Evolutionary conservation across 2,113 vertebrate genomes (phyloP), one percentile per base, ranked within the genome.

Genomic region (Channa argus): DNA sequence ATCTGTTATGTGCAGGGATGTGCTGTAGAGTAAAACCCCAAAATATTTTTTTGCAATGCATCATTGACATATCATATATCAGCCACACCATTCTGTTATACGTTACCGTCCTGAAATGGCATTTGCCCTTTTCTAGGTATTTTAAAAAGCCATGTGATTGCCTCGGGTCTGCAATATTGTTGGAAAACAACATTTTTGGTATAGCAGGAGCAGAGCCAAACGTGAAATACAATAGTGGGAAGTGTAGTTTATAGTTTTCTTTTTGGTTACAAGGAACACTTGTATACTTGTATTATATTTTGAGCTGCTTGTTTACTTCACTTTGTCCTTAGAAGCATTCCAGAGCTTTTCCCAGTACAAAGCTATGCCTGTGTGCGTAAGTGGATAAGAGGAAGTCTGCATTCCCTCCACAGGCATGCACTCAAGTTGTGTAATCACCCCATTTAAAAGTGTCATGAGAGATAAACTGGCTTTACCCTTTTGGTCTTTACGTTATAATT

Each of bases 371-470:
- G 92, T 94, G 88, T 90, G 89, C 75, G 63, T 91, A 92, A 92
- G 88, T 91, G 93, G 92, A 92, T 94, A 91, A 92, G 90, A 94
- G 92, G 91, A 92, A 93, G 90, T 90, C 88, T 91, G 84, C 90
- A 92, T 94, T 94, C 93, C 85, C 84, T 90, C 82, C 73, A 77
- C 83, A 89, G 85, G 78, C 85, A 90, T 87, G 90, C 90, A 84
- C 87, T 82, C 74, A 6, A 76, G 84, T 92, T 93, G 89, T 91
- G 89, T 92, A 94, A 94, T 94, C 93, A 73, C 59, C 59, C 74
- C 58, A 63, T 77, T 85, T 83, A 62, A 75, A 84, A 85, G 80
- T 76, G 73, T 74, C 79, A 82, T 69, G 65, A 46, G 63, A 66
- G 46, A 80, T 65, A 51, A 72, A 67, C 50, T 66, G 49, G 13